Base-by-base conservation (phyloP, 2,888 invertebrate species). In the Aproaerema taeniolella region DNA sequence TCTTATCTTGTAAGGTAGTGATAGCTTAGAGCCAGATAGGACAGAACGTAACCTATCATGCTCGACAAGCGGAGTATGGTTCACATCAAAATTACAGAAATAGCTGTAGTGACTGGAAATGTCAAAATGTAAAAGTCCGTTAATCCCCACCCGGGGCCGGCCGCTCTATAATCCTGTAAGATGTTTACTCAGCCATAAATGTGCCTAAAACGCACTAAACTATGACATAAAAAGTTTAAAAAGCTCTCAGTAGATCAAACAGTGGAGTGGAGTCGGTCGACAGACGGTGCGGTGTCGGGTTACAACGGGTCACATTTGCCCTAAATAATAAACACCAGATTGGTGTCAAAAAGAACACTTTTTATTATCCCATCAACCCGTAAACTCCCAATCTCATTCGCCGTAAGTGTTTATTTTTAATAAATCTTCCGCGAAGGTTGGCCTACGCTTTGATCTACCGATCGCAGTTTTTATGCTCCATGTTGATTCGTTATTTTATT, bases 201-300 rank as follows among this genome's bases (percentile, higher is more conserved):
- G 73, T 74, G 68, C 75, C 71, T 77, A 77, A 77, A 79, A 61
- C 67, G 65, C 70, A 74, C 76, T 82, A 75, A 82, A 81, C 72
- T 78, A 76, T 76, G 77, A 75, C 78, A 86, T 86, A 82, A 86
- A 85, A 85, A 82, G 73, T 78, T 82, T 81, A 85, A 86, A 86
- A 86, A 83, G 81, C 86, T 82, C 83, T 80, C 79, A 75, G 83
- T 85, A 86, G 86, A 86, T 86, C 86, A 86, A 86, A 86, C 86
- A 86, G 65, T 69, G 53, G 72, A 75, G 79, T 70, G 67, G 74
- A 74, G 76, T 76, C 71, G 69, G 71, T 67, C 64, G 74, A 63
- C 81, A 78, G 75, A 65, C 81, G 81, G 77, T 61, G 50, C 56
- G 75, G 80, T 82, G 61, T 86, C 57, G 51, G 67, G 69, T 86